These are phyloP conservation scores for Caenorhabditis panamensis DNA, from an alignment of 2,888 invertebrate species.

Conservation along the genomic window DNA sequence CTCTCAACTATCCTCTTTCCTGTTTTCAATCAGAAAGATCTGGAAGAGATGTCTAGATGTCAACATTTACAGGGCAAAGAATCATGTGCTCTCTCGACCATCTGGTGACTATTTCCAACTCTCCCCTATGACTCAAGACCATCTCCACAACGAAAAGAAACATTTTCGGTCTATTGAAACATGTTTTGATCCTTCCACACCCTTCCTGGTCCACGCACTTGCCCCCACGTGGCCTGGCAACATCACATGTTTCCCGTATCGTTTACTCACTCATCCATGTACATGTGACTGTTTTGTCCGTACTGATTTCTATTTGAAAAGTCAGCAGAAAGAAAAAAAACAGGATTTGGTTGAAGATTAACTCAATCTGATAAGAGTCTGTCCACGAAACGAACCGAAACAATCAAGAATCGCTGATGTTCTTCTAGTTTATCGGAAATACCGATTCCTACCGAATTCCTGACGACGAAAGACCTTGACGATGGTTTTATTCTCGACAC, in stretches of 20 bases:
- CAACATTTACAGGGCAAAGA: no score
- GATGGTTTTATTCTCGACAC: background rate
- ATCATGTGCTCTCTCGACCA: no score
- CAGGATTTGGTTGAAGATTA: slow-evolving; percentile 19
- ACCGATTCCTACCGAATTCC: background rate
- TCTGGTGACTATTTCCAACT: background rate
- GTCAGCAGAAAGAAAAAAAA: slow-evolving; percentile 23
- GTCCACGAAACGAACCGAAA: slow-evolving; percentile 12
- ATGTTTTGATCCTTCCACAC: background rate
- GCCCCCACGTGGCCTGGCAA: slow-evolving; percentile 45
- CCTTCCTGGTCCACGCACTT: slow-evolving; percentile 24
- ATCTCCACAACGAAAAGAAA: no score
- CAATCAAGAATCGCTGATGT: slow-evolving; percentile 7
- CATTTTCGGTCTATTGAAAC: background rate
- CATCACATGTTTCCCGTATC: slow-evolving; percentile 45
- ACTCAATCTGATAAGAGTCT: background rate
- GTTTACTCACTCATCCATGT: slow-evolving; percentile 20
- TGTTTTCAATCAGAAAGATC: no score
- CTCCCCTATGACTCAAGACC: no score
- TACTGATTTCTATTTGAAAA: slow-evolving; percentile 26
- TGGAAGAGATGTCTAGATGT: no score
- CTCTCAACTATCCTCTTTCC: no score
- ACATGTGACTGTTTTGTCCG: slow-evolving; percentile 24
- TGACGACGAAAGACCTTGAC: background rate
- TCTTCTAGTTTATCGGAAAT: background rate